These are phyloP conservation scores for Miichthys miiuy DNA, from an alignment of 2,797 vertebrate species.

Conservation along the genomic window DNA sequence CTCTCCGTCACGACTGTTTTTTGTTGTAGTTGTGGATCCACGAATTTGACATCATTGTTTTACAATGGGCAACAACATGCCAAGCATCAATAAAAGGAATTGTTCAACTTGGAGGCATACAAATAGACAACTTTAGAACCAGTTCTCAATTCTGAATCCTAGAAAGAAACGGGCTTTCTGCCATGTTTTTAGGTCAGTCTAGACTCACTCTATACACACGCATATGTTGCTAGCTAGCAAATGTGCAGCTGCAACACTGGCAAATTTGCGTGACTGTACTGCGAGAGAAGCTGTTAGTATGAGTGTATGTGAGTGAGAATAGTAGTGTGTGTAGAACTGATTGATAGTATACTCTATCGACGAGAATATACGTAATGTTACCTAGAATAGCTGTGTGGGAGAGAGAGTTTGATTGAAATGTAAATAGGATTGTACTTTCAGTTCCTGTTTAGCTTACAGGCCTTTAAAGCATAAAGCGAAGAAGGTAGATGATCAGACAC, in stretches of 20 bases:
- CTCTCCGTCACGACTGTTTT: too few species aligned
- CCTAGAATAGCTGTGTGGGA: background rate
- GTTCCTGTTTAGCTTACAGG: background rate
- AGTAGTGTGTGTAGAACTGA: background rate
- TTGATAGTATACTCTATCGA: background rate
- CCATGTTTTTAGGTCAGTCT: background rate
- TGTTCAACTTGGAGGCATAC: too few species aligned
- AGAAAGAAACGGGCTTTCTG: background rate
- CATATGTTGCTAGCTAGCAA: background rate
- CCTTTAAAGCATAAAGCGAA: background rate
- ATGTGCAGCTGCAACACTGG: background rate
- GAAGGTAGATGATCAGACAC: constrained; percentile 5
- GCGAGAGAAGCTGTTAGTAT: background rate
- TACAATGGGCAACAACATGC: too few species aligned
- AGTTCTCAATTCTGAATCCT: too few species aligned
- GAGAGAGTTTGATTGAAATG: constrained; percentile 4
- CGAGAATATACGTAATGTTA: background rate
- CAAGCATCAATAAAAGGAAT: too few species aligned
- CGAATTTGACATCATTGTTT: too few species aligned
- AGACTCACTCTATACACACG: background rate
- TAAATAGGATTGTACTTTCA: constrained; percentile 7
- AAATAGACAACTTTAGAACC: too few species aligned
- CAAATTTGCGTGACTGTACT: background rate
- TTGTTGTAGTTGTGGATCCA: too few species aligned
- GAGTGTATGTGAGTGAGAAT: background rate